Evolutionary conservation across 2,797 vertebrate species (phyloP), one percentile per base, ranked within the genome.

Genomic region (Sorex maritimensis): DNA sequence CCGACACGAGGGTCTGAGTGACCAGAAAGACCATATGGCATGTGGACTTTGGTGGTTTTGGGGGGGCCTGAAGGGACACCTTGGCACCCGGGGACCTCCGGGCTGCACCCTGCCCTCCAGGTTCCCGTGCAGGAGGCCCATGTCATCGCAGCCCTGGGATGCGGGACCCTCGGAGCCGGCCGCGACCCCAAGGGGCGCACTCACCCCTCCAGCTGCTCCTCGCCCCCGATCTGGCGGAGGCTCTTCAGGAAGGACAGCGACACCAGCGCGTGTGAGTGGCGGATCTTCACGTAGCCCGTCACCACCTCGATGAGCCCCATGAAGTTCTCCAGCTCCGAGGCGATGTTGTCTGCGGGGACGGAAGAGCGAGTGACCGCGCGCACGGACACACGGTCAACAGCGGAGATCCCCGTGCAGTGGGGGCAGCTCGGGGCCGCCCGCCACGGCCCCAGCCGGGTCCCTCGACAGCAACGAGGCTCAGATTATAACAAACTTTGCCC

Each of bases 251-350:
- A 99, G 73, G 99, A 99, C 95, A 99, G 97, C 1, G 99, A 99
- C 87, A 99, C 98, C 93, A 99, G 97, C 0, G 99, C 99, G 21
- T 99, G 99, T 55, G 99, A 99, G 97, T 99, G 99, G 34, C 99
- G 99, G 93, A 99, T 99, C 98, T 99, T 99, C 97, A 99, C 99
- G 0, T 99, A 99, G 81, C 99, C 99, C 0, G 98, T 99, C 88
- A 99, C 99, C 10, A 98, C 99, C 98, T 99, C 99, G 69, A 99
- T 99, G 97, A 99, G 97, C 14, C 99, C 99, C 99, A 99, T 99
- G 96, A 99, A 99, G 96, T 98, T 99, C 98, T 99, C 99, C 98
- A 99, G 98, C 97, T 99, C 99, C 3, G 99, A 99, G 38, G 99
- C 99, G 11, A 99, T 99, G 97, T 99, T 99, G 98, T 99, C 99